Evolutionary conservation across 2,888 invertebrate species (phyloP), one percentile per base, ranked within the genome.

Genomic region (Drosophila atripex): DNA sequence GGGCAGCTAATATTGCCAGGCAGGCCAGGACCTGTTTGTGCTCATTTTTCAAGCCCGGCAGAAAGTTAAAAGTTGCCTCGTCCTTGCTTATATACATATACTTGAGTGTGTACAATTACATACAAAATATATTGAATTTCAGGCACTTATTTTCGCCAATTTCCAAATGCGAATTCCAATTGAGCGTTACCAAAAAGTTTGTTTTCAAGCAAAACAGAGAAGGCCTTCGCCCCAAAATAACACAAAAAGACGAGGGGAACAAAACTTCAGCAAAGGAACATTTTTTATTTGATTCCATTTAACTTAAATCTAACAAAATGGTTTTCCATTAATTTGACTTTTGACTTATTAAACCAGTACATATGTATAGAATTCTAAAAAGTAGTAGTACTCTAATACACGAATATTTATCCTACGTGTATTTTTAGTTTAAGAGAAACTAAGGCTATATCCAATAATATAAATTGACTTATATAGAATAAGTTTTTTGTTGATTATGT

Each of bases 111-210:
- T 45, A 12, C 51, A 64, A 54, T 45, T 35, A 28, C 28, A 28
- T 28, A 9, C 0, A 2, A 28, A 28, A 28, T 45, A 59, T 77
- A 83, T 80, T 77, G 63, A 73, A 65, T 77, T 77, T 70, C 57
- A 57, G 47, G 60, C 46, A 59, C 53, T 77, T 72, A 73, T 55
- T 78, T 72, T 72, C 47, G 58, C 78, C 72, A 80, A 63, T 63
- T 76, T 76, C 35, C 60, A 55, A 79, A 79, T 77, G 71, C 63
- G 63, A 68, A 58, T 73, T 75, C 75, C 75, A 73, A 77, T 77
- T 77, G 68, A 59, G 51, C 61, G 14, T 61, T 58, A 53, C 55
- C 52, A 71, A 39, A 71, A 78, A 75, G 39, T 76, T 78, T 69
- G 14, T 51, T 46, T 50, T 14, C 32, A 21, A 38, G 35, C 16